Conservation (phyloP, 2,888 invertebrate species). For the Drosophila imparisetae region DNA sequence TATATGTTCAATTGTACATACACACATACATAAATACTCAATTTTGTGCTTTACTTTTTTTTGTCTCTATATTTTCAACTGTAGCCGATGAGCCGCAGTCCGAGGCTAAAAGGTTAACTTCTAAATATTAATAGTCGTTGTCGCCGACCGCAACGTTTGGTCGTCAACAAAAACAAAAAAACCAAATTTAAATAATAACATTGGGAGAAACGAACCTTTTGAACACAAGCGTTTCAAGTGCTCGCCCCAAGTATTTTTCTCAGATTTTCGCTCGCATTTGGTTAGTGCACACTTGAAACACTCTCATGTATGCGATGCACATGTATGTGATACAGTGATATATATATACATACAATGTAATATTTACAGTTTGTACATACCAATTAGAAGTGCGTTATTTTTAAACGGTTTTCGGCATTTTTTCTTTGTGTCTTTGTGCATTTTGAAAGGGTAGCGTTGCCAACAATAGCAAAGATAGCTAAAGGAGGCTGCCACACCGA, state of each 20-base stretch:
- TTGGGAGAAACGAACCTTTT: conserved; percentile 47
- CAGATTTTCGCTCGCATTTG: conserved; percentile 38
- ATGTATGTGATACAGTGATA: not conserved
- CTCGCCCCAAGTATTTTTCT: conserved; percentile 22
- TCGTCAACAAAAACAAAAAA: conserved; percentile 56
- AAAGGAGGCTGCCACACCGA: conserved; percentile 7
- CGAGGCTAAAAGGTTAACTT: conserved; percentile 84
- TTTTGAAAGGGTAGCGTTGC: conserved; percentile 45
- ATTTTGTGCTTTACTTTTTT: conserved; percentile 49
- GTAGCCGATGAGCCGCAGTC: conserved; percentile 72
- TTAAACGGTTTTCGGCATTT: conserved; percentile 53
- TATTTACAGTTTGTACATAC: conserved; percentile 44
- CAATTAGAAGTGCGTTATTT: conserved; percentile 59
- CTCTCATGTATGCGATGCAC: conserved; percentile 5
- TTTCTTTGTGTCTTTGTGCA: conserved; percentile 10
- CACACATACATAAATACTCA: conserved; percentile 18
- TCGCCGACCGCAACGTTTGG: conserved; percentile 54
- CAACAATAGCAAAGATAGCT: conserved; percentile 16
- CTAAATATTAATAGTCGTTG: conserved; percentile 84
- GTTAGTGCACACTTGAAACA: conserved; percentile 20
- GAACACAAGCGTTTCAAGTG: conserved; percentile 36
- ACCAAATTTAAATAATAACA: conserved; percentile 37
- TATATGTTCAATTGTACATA: conserved; percentile 22
- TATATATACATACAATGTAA: conserved; percentile 12
- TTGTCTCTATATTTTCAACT: conserved; percentile 56